Conservation (phyloP, 2,113 vertebrate species). For the Dasyurus viverrinus region DNA sequence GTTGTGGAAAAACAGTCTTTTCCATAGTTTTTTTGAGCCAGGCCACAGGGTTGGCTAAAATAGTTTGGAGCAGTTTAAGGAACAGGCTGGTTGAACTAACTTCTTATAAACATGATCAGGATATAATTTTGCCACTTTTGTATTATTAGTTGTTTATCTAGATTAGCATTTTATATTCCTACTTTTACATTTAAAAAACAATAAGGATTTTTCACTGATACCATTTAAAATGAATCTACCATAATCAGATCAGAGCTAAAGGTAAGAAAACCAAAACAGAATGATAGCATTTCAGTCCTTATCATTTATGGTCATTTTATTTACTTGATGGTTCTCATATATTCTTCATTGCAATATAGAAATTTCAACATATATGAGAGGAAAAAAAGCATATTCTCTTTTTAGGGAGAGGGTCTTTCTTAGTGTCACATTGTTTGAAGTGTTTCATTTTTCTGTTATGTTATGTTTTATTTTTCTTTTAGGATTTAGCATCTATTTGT, state of each 20-base stretch:
- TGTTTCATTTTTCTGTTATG: not conserved
- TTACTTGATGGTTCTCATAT: not conserved
- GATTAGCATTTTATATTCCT: not conserved
- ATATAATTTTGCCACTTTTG: not conserved
- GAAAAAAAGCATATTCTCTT: not conserved
- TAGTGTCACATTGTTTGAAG: not conserved
- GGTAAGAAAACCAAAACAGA: not conserved
- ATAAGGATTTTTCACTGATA: not conserved
- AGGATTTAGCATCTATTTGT: not conserved
- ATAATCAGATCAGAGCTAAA: not conserved
- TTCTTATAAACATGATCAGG: not conserved
- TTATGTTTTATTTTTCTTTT: not conserved
- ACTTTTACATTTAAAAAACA: not conserved
- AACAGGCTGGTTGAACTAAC: not conserved
- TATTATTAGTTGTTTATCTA: not conserved
- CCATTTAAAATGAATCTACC: not conserved
- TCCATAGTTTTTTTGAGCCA: not conserved
- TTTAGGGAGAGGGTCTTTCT: not conserved
- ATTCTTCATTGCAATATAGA: not conserved
- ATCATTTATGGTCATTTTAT: not conserved
- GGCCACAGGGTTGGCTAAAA: not conserved
- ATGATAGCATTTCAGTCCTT: not conserved
- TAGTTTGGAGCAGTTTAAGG: not conserved
- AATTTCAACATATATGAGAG: not conserved
- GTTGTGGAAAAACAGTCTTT: slow-evolving; percentile 6